phyloP scores from a whole-genome alignment of 1,140 invertebrate species.

The Chlorops oryzae region DNA sequence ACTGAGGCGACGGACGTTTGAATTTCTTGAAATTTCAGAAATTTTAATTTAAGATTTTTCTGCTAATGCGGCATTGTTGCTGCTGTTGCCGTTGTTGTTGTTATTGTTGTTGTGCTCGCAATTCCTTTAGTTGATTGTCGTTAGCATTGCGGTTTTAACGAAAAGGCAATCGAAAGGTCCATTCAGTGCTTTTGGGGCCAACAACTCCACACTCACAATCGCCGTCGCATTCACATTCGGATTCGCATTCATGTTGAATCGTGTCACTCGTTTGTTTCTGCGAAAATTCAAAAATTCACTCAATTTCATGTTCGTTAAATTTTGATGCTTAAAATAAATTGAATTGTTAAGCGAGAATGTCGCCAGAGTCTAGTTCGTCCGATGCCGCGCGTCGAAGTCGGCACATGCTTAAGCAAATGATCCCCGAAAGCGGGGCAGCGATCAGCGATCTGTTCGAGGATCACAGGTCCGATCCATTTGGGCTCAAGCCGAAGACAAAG shows the following conservation, averaged over 20 bases:
- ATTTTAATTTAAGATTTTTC: constrained; percentile 49
- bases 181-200: too few relatives aligned
- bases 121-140: too few relatives aligned
- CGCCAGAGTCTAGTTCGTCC: constrained; percentile 1
- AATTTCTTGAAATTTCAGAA: constrained; percentile 44
- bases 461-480: too few relatives aligned
- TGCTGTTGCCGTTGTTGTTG: not conserved
- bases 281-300: constrained; percentile 47
- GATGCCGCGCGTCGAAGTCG: constrained; percentile 19
- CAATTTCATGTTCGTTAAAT: constrained; percentile 49
- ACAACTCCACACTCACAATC: too few relatives aligned
- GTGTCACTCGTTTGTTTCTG: constrained; percentile 48
- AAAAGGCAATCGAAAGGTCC: too few relatives aligned
- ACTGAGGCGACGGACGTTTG: too few relatives aligned
- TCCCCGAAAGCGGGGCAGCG: too few relatives aligned
- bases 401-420: constrained; percentile 49
- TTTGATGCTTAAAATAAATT: constrained; percentile 48
- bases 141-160: too few relatives aligned
- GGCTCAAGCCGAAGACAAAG: too few relatives aligned
- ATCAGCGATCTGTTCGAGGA: too few relatives aligned
- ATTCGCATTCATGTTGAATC: too few relatives aligned
- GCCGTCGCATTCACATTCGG: too few relatives aligned
- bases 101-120: constrained; percentile 9
- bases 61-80: constrained; percentile 46
- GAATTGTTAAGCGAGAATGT: constrained; percentile 48